Evolutionary conservation across 2,888 invertebrate species (phyloP).

Genomic region (Drosophila aldrichi): DNA sequence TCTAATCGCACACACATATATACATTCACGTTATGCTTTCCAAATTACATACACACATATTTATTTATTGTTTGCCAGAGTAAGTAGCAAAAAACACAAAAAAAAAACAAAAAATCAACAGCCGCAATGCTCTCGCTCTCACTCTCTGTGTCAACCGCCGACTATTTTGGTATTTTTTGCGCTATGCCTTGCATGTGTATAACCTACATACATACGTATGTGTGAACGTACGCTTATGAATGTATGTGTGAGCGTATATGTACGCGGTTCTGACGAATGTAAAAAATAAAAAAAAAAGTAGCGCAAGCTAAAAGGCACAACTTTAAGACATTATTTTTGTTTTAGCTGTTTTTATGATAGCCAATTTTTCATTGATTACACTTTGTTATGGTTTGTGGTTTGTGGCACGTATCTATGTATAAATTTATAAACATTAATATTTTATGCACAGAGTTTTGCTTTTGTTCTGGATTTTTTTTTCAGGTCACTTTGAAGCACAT

Average conservation of each 20-base stretch:
- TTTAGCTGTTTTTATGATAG: constrained; percentile 19
- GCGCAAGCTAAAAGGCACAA: constrained; percentile 36
- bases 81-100: constrained; percentile 42
- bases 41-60: constrained; percentile 46
- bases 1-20: constrained; percentile 51
- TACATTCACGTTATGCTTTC: constrained; percentile 47
- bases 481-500: constrained; percentile 43
- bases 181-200: constrained; percentile 61
- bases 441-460: constrained; percentile 15
- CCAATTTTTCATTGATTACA: constrained; percentile 31
- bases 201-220: constrained; percentile 44
- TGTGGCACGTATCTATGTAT: constrained; percentile 11
- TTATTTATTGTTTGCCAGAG: constrained; percentile 67
- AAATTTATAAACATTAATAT: constrained; percentile 28
- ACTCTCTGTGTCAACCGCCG: constrained; percentile 61
- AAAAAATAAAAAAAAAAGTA: constrained; percentile 42
- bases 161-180: constrained; percentile 68
- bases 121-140: constrained; percentile 25
- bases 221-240: not conserved
- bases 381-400: constrained; percentile 46
- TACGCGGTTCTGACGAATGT: constrained; percentile 51
- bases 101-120: constrained; percentile 30
- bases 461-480: constrained; percentile 35
- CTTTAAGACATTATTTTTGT: constrained; percentile 25
- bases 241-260: constrained; percentile 23